Conservation (phyloP, 2,888 invertebrate species). For the Oxystoma pomonae region DNA sequence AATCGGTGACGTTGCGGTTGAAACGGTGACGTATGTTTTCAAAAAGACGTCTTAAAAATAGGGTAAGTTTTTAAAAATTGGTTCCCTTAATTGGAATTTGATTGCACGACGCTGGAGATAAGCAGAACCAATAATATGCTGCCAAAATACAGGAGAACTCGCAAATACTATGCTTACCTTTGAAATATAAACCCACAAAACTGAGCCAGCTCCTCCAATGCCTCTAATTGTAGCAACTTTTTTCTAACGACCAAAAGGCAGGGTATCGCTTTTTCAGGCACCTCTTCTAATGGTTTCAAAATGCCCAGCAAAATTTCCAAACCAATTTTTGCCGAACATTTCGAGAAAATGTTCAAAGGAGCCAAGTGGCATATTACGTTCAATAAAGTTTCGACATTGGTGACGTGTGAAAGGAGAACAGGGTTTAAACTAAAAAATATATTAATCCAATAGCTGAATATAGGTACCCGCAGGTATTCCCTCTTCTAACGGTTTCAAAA, state of each 20-base stretch:
- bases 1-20: too few species aligned
- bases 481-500: too few species aligned
- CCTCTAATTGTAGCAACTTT: conserved; percentile 17
- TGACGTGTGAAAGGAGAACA: conserved; percentile 8
- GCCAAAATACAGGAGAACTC: too few species aligned
- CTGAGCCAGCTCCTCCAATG: conserved; percentile 16
- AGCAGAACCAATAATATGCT: too few species aligned
- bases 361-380: conserved; percentile 16
- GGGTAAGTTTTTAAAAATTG: too few species aligned
- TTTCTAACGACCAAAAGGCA: conserved; percentile 19
- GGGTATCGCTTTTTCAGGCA: conserved; percentile 14
- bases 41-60: too few species aligned
- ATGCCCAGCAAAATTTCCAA: conserved; percentile 19
- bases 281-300: conserved; percentile 12
- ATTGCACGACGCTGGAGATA: too few species aligned
- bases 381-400: conserved; percentile 12
- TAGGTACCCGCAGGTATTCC: too few species aligned
- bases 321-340: conserved; percentile 15
- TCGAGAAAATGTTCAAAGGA: conserved; percentile 20
- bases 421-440: conserved; percentile 4
- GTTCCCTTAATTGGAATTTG: too few species aligned
- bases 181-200: conserved; percentile 17
- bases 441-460: too few species aligned
- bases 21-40: too few species aligned
- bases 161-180: conserved; percentile 17